A percentile compares a stretch with the other conserved stretches of the same genome.
phyloP scores from a whole-genome alignment of 1,140 invertebrate species.

The Lasioglossum baleicum region DNA sequence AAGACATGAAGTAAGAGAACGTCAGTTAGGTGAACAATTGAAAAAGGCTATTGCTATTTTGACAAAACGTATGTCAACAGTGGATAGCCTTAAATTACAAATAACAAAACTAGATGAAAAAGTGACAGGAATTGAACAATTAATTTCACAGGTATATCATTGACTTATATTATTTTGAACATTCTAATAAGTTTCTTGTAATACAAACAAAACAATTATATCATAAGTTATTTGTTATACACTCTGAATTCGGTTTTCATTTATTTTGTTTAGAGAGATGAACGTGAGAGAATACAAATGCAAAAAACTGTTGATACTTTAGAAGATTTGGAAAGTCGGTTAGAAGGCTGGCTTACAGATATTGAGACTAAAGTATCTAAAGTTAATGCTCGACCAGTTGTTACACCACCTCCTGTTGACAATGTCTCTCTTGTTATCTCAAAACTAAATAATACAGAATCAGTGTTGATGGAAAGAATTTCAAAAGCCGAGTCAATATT shows the following conservation, averaged over 20 bases:
- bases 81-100: conserved; percentile 85
- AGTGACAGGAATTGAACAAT: conserved; percentile 84
- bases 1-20: conserved; percentile 90
- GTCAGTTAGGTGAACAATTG: conserved; percentile 87
- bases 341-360: conserved; percentile 81
- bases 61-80: conserved; percentile 86
- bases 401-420: conserved; percentile 46
- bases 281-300: conserved; percentile 84
- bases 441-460: conserved; percentile 78
- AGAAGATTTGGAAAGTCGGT: conserved; percentile 83
- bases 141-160: conserved; percentile 72
- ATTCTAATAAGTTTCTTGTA: not conserved
- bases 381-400: conserved; percentile 39
- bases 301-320: conserved; percentile 85
- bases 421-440: conserved; percentile 80
- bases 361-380: conserved; percentile 81
- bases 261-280: conserved; percentile 81
- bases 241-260: not conserved
- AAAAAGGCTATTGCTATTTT: conserved; percentile 86
- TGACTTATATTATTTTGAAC: not conserved
- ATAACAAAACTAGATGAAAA: conserved; percentile 85
- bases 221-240: too few relatives aligned
- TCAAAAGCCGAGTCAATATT: conserved; percentile 63
- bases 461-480: conserved; percentile 57
- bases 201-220: too few relatives aligned